Conservation (phyloP, 2,113 vertebrate species). For the Embiotoca jacksoni region DNA sequence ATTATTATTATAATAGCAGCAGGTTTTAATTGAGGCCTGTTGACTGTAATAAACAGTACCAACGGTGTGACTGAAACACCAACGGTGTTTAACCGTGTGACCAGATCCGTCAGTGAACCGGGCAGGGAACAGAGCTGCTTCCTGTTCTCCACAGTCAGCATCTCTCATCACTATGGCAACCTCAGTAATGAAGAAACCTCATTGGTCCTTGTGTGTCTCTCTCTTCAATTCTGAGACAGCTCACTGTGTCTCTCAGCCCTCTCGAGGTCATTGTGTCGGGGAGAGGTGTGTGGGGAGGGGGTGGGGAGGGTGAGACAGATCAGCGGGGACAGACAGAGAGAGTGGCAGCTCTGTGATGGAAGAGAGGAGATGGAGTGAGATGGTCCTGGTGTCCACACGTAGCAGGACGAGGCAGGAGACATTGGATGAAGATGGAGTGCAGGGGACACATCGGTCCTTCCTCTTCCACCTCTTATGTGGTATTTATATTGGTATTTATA, state of each 20-base stretch:
- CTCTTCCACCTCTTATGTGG: no score
- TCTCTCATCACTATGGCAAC: constrained; percentile 10
- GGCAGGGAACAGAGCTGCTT: background rate
- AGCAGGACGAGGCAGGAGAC: constrained; percentile 3
- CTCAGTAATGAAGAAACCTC: background rate
- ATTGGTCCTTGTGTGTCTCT: background rate
- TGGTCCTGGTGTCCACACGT: no score
- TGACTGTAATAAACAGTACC: no score
- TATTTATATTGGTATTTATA: no score
- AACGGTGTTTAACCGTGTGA: no score
- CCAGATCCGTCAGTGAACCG: no score
- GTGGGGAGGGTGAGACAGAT: no score
- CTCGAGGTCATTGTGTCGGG: constrained; percentile 21
- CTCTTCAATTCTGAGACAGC: constrained; percentile 10
- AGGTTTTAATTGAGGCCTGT: no score
- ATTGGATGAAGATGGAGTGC: no score
- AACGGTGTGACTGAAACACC: background rate
- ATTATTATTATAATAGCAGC: no score
- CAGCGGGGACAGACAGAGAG: background rate
- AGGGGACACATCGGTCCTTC: no score
- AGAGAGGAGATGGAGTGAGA: background rate
- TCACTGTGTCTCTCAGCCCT: background rate
- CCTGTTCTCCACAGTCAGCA: constrained; percentile 2
- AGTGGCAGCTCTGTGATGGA: background rate
- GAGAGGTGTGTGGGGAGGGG: no score